Conservation (phyloP, 2,797 vertebrate species). For the Tenualosa ilisha region DNA sequence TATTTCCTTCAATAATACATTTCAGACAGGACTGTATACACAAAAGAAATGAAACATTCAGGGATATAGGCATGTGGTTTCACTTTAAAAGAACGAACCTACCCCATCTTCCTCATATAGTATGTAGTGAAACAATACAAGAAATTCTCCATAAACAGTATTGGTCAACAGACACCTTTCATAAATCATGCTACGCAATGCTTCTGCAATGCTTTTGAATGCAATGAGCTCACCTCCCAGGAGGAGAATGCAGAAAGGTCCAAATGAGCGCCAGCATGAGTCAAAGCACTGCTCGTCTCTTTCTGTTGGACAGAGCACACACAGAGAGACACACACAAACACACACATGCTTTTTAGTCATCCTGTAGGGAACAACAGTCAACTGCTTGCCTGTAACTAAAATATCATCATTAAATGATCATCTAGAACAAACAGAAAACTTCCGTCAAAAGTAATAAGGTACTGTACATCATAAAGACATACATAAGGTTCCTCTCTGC, state of each 20-base stretch:
- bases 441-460: no score
- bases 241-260: conserved; percentile 98
- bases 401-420: neutral
- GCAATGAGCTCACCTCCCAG: conserved; percentile 85
- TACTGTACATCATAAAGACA: no score
- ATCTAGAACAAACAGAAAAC: neutral
- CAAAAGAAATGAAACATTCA: neutral
- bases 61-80: neutral
- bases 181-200: neutral
- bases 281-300: conserved; percentile 96
- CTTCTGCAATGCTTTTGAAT: neutral
- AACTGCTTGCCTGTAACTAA: neutral
- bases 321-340: neutral
- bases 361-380: neutral
- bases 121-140: neutral
- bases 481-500: no score
- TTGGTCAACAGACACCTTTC: neutral
- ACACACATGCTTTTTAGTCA: neutral
- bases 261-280: conserved; percentile 94
- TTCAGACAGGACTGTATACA: neutral
- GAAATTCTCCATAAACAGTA: neutral
- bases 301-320: conserved; percentile 75
- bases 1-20: neutral
- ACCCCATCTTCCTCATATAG: neutral
- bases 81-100: neutral